Base-by-base conservation (phyloP, 2,888 invertebrate species). In the Acholoe squamosa region DNA sequence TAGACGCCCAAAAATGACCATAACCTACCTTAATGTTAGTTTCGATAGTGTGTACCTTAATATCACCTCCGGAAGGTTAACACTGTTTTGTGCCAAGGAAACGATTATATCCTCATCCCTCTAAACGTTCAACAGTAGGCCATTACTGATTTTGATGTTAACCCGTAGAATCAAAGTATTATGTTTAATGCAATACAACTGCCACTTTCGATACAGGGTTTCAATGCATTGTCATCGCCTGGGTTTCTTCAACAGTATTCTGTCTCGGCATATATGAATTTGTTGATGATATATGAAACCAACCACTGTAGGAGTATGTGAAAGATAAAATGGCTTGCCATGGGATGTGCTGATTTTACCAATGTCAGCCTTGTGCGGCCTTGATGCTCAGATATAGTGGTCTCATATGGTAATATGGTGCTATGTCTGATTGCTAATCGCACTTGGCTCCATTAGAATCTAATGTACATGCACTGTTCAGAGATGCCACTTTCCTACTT, bases 11-110 rank as follows among this genome's bases (percentile, higher is more conserved):
- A 10, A 43, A 43, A 43, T 43, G 43, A 10, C 43, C 43, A 10
- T 3, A 43, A 43, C 1, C 3, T 61, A 61, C n/a, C 19, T 7
- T 3, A 12, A n/a, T 61, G 19, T 61, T 7, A n/a, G 19, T 61
- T 61, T 61, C n/a, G 5, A 61, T n/a, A 7, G 5, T n/a, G 61
- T 61, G 5, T n/a, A n/a, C 1, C 14, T n/a, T 3, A 61, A 61
- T 7, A 61, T 61, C 19, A 19, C n/a, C 19, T 61, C 22, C n/a
- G 5, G 19, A n/a, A n/a, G 5, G 5, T 61, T 61, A 71, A 25
- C 25, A 25, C 28, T 71, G 71, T 71, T 28, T 71, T 71, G 71
- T 71, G 71, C 71, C 71, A 71, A 71, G 71, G n/a, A 61, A 61
- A 61, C 61, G 3, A 54, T 54, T 54, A 7, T 19, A 19, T 19